Base-by-base conservation (phyloP, 2,797 vertebrate species). In the Gymnothorax javanicus region DNA sequence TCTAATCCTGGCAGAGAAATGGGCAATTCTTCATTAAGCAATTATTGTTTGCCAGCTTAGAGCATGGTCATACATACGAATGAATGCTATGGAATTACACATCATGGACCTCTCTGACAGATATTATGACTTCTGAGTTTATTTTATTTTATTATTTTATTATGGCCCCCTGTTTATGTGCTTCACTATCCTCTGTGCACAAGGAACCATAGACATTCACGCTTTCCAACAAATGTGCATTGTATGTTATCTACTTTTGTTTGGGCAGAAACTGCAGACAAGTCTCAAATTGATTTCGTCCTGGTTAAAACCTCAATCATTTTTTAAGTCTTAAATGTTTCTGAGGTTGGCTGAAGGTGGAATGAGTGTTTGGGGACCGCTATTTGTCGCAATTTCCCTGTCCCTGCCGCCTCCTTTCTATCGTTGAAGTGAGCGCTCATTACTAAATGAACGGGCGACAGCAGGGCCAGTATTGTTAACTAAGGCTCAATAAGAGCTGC, bases 401-500 rank as follows among this genome's bases (percentile, higher is more conserved):
- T 50, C 71, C 17, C 73, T 2, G 33, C 43, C 0, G 73, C 73
- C 73, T 15, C 33, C 73, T 7, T 4, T 50, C 73, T 15, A 2
- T 60, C 71, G 13, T 13, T 17, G 33, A 20, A 7, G 52, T 1
- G 52, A 17, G 89, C 90, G 87, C 91, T 90, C 91, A 94, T 94
- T 94, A 92, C 90, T 91, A 92, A 93, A 94, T 95, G 93, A 93
- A 91, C 89, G 60, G 93, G 92, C 91, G 86, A 75, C 77, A 4
- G 15, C 85, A 81, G 89, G 91, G 89, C 91, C 89, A 64, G 77
- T 88, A 89, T 92, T 91, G 93, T 94, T 94, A 94, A 94, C 93
- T 91, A 93, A 91, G 91, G 88, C 87, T 90, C 94, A 94, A 95
- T 96, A 92, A 94, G 92, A 90, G 54, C 43, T 90, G 9, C 92